Evolutionary conservation across 2,113 vertebrate genomes (phyloP), one percentile per base, ranked within the genome.

Genomic region (Arizona elegans): DNA sequence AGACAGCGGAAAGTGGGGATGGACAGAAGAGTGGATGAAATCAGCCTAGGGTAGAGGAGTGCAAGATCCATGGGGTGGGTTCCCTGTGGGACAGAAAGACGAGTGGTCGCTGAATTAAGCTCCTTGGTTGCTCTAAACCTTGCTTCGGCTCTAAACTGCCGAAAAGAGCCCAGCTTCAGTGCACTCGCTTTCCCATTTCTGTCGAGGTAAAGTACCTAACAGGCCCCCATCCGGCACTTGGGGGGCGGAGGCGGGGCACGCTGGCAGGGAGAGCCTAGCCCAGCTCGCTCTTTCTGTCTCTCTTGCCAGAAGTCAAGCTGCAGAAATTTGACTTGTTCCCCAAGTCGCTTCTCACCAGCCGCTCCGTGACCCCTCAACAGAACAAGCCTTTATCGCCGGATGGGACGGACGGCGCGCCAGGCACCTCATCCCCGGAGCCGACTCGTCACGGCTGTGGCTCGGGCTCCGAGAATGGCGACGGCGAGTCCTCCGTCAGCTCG

Each of bases 271-370:
- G 96, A 19, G 43, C 55, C 87, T 1, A 91, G 91, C 94, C 17
- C 91, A 26, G 47, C 55, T 95, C 29, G 6, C 75, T 70, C 10
- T 29, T 5, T 88, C 43, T 6, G 5, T 12, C 3, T 88, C 23
- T 92, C 92, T 53, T 94, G 75, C 97, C 89, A 99, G 99, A 99
- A 91, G 97, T 98, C 38, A 99, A 98, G 96, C 96, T 99, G 95
- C 99, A 99, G 97, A 99, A 99, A 97, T 99, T 99, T 94, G 99
- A 99, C 88, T 94, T 99, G 87, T 99, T 99, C 92, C 97, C 98
- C 43, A 99, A 99, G 97, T 98, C 95, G 65, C 98, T 99, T 94
- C 97, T 99, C 91, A 97, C 98, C 43, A 97, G 95, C 96, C 97
- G 97, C n/a, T 97, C 98, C 1, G 96, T 97, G 92, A 98, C 98